A percentile compares a stretch with the other conserved stretches of the same genome.
These are phyloP conservation scores for Stenodema calcarata DNA, from an alignment of 2,888 invertebrate genomes.

Conservation along the genomic window DNA sequence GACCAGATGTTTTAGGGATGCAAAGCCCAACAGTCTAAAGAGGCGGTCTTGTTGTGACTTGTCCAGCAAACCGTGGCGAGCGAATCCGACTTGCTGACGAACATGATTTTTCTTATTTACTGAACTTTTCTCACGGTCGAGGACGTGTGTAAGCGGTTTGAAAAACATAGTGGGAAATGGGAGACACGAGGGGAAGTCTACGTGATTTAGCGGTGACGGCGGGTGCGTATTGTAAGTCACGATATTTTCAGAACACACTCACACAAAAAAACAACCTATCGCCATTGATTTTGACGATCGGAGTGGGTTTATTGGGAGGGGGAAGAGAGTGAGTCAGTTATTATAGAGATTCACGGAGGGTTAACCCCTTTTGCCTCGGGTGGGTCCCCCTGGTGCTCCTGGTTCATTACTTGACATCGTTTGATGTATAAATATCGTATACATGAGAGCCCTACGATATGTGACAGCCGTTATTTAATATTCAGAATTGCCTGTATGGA, in stretches of 20 bases:
- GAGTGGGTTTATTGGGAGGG: not conserved
- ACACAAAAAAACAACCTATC: too few relatives aligned
- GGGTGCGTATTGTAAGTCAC: too few relatives aligned
- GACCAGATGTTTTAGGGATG: too few relatives aligned
- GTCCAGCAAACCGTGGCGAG: not conserved
- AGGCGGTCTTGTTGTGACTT: not conserved
- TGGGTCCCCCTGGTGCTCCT: not conserved
- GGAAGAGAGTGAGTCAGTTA: not conserved
- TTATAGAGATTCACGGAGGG: not conserved
- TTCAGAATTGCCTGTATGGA: not conserved
- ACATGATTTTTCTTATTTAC: not conserved
- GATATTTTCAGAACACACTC: too few relatives aligned
- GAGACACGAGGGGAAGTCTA: not conserved
- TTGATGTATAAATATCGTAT: not conserved
- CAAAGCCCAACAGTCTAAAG: too few relatives aligned
- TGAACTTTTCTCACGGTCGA: not conserved
- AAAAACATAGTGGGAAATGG: not conserved
- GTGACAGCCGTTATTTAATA: not conserved
- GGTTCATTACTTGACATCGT: not conserved
- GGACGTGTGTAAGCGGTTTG: not conserved
- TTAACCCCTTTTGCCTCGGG: not conserved
- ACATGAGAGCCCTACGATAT: not conserved
- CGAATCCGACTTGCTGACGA: not conserved
- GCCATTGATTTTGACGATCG: not conserved
- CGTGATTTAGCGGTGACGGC: not conserved